Evolutionary conservation across 2,888 invertebrate genomes (phyloP).

Genomic region (Oscheius sp.): DNA sequence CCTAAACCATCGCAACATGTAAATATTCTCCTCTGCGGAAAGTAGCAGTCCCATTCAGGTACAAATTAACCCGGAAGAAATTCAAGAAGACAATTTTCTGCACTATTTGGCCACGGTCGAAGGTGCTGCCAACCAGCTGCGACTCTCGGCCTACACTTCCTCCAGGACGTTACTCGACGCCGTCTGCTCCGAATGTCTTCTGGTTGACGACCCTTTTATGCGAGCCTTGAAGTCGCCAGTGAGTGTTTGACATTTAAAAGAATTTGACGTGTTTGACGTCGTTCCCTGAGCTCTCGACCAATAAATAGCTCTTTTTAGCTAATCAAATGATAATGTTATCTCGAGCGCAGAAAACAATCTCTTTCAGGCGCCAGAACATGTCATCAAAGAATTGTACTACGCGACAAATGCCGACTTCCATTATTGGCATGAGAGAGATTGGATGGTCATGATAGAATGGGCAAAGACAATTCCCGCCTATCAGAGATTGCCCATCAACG

Average conservation of each 20-base stretch:
- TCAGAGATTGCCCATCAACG: slow-evolving; percentile 54
- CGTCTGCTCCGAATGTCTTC: slow-evolving; percentile 48
- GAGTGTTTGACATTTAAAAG: not conserved
- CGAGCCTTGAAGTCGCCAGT: slow-evolving; percentile 41
- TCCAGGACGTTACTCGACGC: slow-evolving; percentile 47
- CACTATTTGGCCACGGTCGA: slow-evolving; percentile 37
- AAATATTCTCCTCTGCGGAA: not conserved
- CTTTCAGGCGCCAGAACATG: slow-evolving; percentile 45
- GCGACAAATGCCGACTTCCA: slow-evolving; percentile 66
- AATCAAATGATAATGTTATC: not conserved
- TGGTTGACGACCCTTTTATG: slow-evolving; percentile 51
- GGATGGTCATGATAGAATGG: slow-evolving; percentile 72
- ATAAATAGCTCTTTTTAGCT: no score
- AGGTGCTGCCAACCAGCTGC: slow-evolving; percentile 40
- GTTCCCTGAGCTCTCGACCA: no score
- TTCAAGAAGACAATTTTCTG: slow-evolving; percentile 41
- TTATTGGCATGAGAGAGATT: slow-evolving; percentile 69
- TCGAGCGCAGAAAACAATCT: slow-evolving; percentile 1
- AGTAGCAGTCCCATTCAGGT: not conserved
- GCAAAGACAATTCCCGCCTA: slow-evolving; percentile 70
- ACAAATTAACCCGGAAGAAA: slow-evolving; percentile 16
- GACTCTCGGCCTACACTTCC: slow-evolving; percentile 47
- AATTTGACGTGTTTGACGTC: no score
- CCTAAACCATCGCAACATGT: slow-evolving; percentile 36
- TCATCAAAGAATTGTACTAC: slow-evolving; percentile 42